Evolutionary conservation across 1,140 invertebrate genomes (phyloP).

Genomic region (Piezodorus guildinii): DNA sequence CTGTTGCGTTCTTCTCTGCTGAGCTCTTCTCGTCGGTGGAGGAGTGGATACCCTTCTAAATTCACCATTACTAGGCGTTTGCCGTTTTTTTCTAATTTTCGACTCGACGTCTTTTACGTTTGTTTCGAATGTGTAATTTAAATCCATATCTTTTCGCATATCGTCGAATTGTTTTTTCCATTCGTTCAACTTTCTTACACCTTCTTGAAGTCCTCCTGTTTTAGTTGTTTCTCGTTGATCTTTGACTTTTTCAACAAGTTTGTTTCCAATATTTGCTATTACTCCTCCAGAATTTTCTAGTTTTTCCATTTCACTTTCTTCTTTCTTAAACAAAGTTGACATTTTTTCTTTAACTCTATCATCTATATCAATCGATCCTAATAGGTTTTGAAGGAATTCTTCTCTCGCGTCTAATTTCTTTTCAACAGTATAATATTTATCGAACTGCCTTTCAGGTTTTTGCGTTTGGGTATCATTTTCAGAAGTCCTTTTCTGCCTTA

Average conservation of each 20-base stretch:
- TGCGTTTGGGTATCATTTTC: neutral
- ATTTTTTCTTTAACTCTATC: conserved; percentile 13
- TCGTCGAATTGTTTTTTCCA: conserved; percentile 6
- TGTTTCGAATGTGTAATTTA: neutral
- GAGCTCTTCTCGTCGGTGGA: neutral
- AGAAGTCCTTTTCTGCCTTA: conserved; percentile 12
- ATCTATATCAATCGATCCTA: conserved; percentile 21
- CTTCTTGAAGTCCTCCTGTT: neutral
- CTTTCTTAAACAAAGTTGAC: conserved; percentile 15
- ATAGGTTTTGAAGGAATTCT: conserved; percentile 21
- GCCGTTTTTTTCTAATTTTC: neutral
- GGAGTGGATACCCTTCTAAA: neutral
- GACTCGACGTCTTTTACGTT: neutral
- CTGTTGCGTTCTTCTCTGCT: neutral
- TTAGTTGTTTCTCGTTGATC: neutral
- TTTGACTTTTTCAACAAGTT: neutral
- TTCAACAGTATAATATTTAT: neutral
- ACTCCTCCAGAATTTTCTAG: conserved; percentile 40
- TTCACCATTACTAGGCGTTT: neutral
- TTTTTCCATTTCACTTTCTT: conserved; percentile 19
- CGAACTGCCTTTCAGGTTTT: neutral
- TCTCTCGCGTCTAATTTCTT: neutral
- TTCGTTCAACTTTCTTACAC: neutral
- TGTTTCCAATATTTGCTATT: neutral
- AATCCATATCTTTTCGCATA: conserved; percentile 2